A percentile compares a stretch with the other conserved stretches of the same genome.
Conservation (phyloP, 2,888 invertebrate species). For the Glaucopsyche alexis region DNA sequence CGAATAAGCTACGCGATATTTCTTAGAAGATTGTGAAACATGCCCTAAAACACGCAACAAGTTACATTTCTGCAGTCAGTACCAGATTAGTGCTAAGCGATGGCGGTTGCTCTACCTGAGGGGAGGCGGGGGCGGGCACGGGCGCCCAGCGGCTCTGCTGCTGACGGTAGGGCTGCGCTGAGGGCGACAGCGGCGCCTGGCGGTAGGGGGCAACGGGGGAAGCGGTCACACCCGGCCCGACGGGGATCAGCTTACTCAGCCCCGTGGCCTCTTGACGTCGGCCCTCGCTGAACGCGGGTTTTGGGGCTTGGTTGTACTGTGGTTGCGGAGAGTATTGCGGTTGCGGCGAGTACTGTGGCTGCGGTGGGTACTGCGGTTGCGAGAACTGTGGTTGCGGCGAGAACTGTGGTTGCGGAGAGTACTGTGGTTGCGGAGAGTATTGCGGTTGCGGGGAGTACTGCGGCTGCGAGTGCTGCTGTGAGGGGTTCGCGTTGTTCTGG, state of each 20-base stretch:
- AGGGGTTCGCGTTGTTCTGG: slow-evolving; percentile 60
- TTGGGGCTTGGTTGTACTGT: slow-evolving; percentile 44
- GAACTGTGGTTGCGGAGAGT: slow-evolving; percentile 44
- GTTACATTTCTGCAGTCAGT: not conserved
- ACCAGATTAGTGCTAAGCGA: not conserved
- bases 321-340: slow-evolving; percentile 40
- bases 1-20: too few species aligned
- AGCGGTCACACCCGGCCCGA: slow-evolving; percentile 61
- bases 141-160: slow-evolving; percentile 73
- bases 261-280: slow-evolving; percentile 65
- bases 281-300: slow-evolving; percentile 61
- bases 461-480: slow-evolving; percentile 40
- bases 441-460: slow-evolving; percentile 47
- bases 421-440: slow-evolving; percentile 55
- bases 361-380: slow-evolving; percentile 44
- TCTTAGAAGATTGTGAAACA: not conserved
- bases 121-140: slow-evolving; percentile 71
- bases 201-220: slow-evolving; percentile 53
- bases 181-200: slow-evolving; percentile 62
- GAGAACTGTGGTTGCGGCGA: slow-evolving; percentile 39
- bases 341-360: slow-evolving; percentile 40
- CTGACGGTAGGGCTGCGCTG: slow-evolving; percentile 65
- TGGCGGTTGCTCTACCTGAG: slow-evolving; percentile 55
- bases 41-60: not conserved
- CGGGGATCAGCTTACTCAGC: slow-evolving; percentile 72